phyloP scores from a whole-genome alignment of 2,888 invertebrate species.

The Spisula subtruncata region DNA sequence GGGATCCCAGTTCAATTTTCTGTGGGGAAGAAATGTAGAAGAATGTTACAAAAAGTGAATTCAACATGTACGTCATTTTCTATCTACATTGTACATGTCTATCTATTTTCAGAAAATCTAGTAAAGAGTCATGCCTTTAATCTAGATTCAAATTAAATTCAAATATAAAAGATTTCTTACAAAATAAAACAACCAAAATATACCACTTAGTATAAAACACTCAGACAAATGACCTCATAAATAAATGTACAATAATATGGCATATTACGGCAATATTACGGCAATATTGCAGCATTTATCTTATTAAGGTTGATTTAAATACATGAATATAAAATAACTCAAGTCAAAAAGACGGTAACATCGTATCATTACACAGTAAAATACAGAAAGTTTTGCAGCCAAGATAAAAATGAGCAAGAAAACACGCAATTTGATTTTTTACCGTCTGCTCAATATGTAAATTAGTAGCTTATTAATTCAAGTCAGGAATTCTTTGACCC shows the following conservation, averaged over 20 bases:
- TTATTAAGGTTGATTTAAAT: not conserved
- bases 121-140: not conserved
- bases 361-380: not conserved
- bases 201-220: not conserved
- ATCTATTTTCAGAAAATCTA: too few relatives aligned
- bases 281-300: not conserved
- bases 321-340: conserved; percentile 5
- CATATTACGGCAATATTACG: too few relatives aligned
- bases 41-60: too few relatives aligned
- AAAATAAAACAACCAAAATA: not conserved
- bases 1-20: too few relatives aligned
- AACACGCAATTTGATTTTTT: conserved; percentile 1
- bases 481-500: conserved; percentile 21
- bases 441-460: conserved; percentile 29
- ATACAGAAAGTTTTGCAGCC: not conserved
- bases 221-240: not conserved
- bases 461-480: conserved; percentile 19
- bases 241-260: not conserved
- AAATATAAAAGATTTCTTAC: not conserved
- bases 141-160: not conserved
- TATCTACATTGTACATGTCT: too few relatives aligned
- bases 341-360: not conserved
- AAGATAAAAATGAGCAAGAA: not conserved
- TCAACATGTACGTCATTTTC: too few relatives aligned
- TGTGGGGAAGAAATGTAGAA: too few relatives aligned